Conservation (phyloP, 1,140 invertebrate genomes). For the Bombus superbus region DNA sequence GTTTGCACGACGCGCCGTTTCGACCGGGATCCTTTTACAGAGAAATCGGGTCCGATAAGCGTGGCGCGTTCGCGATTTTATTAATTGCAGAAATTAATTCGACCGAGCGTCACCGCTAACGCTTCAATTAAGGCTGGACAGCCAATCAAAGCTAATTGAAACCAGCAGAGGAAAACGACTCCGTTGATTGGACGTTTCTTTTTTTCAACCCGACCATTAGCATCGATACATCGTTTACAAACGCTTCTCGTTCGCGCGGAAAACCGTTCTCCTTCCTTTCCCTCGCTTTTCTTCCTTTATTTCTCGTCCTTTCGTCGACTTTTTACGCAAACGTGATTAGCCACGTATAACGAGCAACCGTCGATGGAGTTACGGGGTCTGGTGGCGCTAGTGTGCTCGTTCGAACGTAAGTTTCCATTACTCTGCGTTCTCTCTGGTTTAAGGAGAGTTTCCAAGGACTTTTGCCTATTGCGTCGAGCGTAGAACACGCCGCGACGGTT, state of each 20-base stretch:
- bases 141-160: conserved; percentile 65
- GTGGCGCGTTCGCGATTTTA: conserved; percentile 55
- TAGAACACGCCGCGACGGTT: too few species aligned
- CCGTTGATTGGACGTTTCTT: conserved; percentile 20
- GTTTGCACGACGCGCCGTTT: not conserved
- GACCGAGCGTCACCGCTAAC: conserved; percentile 39
- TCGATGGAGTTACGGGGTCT: not conserved
- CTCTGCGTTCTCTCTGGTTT: too few species aligned
- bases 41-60: conserved; percentile 56
- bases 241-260: not conserved
- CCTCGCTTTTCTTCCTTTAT: not conserved
- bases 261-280: not conserved
- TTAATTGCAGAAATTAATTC: conserved; percentile 66
- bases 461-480: too few species aligned
- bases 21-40: conserved; percentile 24
- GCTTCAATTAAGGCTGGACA: conserved; percentile 61
- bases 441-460: too few species aligned
- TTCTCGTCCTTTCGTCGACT: too few species aligned
- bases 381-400: not conserved
- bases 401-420: not conserved
- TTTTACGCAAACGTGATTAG: too few species aligned
- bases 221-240: not conserved
- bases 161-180: not conserved
- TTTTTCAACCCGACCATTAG: conserved; percentile 42
- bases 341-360: not conserved